Conservation (phyloP, 2,888 invertebrate species). For the Nephrotoma flavescens region DNA sequence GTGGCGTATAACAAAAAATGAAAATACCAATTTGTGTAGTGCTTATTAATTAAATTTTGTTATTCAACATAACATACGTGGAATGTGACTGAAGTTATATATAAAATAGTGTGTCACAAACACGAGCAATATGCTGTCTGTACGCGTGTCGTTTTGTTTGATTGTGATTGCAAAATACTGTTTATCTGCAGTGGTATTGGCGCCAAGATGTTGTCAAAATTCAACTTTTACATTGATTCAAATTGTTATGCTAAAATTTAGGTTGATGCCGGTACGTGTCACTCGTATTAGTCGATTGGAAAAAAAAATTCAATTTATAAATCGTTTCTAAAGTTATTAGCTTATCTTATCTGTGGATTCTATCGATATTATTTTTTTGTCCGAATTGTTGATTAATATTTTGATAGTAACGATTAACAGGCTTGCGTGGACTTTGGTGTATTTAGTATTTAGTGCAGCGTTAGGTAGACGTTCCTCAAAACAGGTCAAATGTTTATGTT, state of each 20-base stretch:
- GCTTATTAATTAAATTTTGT: background rate
- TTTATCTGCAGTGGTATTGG: background rate
- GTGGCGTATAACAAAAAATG: background rate
- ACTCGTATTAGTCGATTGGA: background rate
- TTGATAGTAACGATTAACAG: background rate
- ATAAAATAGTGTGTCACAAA: background rate
- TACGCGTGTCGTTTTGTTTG: background rate
- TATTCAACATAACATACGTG: background rate
- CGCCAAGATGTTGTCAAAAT: background rate
- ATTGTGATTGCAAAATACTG: background rate
- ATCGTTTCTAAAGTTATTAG: background rate
- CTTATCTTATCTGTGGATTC: background rate
- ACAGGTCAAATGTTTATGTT: no score
- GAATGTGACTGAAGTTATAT: background rate
- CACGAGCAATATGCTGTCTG: background rate
- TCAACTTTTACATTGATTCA: background rate
- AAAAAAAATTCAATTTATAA: background rate
- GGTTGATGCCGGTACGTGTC: background rate
- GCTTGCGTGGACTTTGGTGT: background rate
- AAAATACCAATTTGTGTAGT: background rate
- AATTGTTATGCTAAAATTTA: background rate
- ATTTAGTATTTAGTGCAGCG: background rate
- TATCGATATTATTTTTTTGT: background rate
- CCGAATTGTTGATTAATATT: background rate
- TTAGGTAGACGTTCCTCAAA: no score